Percentiles rank a stretch among this genome's conserved stretches.
Conservation (phyloP, 2,888 invertebrate species). For the Caenorhabditis zanzibari region DNA sequence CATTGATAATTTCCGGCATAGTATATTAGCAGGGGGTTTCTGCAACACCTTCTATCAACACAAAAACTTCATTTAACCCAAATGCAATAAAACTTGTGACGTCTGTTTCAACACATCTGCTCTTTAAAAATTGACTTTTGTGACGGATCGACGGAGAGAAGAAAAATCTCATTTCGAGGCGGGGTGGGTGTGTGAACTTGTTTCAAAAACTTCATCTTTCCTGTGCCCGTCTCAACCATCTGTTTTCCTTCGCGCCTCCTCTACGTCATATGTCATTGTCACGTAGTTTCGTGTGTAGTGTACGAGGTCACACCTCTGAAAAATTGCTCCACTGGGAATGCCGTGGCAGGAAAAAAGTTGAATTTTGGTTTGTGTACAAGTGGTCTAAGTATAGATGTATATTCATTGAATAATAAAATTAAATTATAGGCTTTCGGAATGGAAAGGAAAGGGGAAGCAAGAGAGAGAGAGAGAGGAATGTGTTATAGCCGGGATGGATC, state of each 20-base stretch:
- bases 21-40: no score
- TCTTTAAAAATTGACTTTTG: conserved; percentile 13
- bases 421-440: neutral
- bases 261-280: conserved; percentile 49
- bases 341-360: neutral
- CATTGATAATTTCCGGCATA: no score
- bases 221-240: conserved; percentile 18
- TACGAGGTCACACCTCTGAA: conserved; percentile 57
- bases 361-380: neutral
- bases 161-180: conserved; percentile 20
- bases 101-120: neutral
- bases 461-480: conserved; percentile 27
- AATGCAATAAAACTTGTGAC: neutral
- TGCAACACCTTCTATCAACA: no score
- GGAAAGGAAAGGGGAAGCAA: conserved; percentile 17
- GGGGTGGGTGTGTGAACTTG: conserved; percentile 39
- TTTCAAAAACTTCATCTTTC: conserved; percentile 44
- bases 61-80: neutral
- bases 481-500: neutral
- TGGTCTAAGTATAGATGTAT: neutral
- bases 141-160: neutral
- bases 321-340: conserved; percentile 39
- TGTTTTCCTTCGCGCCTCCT: conserved; percentile 5
- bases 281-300: conserved; percentile 29
- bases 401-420: conserved; percentile 3